phyloP scores from a whole-genome alignment of 2,113 vertebrate genomes.

The Melanerpes formicivorus region DNA sequence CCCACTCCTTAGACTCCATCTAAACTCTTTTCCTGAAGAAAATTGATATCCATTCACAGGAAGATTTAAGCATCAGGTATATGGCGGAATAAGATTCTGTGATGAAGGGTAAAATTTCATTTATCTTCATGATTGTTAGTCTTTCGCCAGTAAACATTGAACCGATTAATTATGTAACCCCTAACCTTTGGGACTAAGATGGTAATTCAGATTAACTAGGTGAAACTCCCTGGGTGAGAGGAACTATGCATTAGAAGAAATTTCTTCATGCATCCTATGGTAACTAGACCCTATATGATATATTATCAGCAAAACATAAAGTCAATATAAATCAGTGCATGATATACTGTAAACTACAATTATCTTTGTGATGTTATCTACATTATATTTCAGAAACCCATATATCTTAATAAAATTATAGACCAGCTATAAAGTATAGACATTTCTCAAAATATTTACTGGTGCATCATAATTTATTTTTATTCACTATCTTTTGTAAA shows the following conservation, averaged over 20 bases:
- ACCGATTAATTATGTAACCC: not conserved
- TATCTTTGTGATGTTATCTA: not conserved
- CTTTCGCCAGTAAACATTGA: not conserved
- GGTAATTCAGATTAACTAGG: not conserved
- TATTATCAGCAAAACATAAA: not conserved
- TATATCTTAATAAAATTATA: not conserved
- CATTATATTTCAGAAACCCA: not conserved
- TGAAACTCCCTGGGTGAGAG: not conserved
- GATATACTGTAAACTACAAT: not conserved
- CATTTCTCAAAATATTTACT: not conserved
- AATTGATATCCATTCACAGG: not conserved
- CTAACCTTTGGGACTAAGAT: not conserved
- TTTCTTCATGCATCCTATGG: rapidly evolving
- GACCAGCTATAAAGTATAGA: not conserved
- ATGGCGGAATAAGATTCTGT: not conserved
- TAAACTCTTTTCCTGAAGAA: not conserved
- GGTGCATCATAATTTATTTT: not conserved
- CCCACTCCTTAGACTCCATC: rapidly evolving
- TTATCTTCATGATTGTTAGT: not conserved
- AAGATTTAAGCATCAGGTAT: not conserved
- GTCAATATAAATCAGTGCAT: not conserved
- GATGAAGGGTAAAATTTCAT: not conserved
- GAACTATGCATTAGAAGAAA: not conserved
- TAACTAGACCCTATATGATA: not conserved
- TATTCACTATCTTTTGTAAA: not conserved